These are phyloP conservation scores for Takifugu flavidus DNA, from an alignment of 2,113 vertebrate species.

Conservation along the genomic window DNA sequence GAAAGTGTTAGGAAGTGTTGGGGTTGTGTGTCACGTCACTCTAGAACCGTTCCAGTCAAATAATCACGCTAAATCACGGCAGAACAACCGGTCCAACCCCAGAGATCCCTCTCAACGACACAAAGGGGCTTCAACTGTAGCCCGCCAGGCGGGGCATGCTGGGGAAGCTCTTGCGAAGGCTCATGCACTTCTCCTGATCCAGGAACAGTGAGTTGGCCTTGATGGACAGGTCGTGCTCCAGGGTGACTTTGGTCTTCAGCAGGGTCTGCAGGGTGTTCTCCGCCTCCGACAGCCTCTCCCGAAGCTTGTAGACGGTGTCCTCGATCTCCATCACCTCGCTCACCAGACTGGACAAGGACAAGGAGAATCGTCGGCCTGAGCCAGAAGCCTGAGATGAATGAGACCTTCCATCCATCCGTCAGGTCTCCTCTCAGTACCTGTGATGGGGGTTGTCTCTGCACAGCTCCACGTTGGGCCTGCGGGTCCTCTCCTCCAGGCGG, in stretches of 20 bases:
- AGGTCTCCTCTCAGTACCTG: constrained; percentile 29
- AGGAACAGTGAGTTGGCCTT: constrained; percentile 92
- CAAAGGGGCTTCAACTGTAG: constrained; percentile 66
- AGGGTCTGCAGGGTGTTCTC: constrained; percentile 84
- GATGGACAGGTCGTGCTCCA: constrained; percentile 88
- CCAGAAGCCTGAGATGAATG: not conserved
- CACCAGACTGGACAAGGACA: constrained; percentile 78
- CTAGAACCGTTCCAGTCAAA: not conserved
- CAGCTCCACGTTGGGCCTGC: constrained; percentile 86
- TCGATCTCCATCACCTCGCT: constrained; percentile 85
- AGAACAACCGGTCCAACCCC: too few species aligned
- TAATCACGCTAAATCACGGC: not conserved
- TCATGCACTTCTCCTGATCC: constrained; percentile 95
- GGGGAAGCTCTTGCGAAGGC: constrained; percentile 88
- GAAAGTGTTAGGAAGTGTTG: too few species aligned
- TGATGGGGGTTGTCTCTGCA: constrained; percentile 86
- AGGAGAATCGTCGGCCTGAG: not conserved
- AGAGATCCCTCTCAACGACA: not conserved
- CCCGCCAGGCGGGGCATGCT: constrained; percentile 82
- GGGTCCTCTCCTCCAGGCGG: constrained; percentile 83
- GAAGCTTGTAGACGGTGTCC: constrained; percentile 81
- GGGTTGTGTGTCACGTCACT: constrained; percentile 9
- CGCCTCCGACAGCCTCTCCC: constrained; percentile 81
- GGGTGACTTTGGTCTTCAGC: constrained; percentile 79
- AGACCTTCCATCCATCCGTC: too few species aligned